Evolutionary conservation across 2,113 vertebrate species (phyloP).

Genomic region (Paraplagusia blochii): DNA sequence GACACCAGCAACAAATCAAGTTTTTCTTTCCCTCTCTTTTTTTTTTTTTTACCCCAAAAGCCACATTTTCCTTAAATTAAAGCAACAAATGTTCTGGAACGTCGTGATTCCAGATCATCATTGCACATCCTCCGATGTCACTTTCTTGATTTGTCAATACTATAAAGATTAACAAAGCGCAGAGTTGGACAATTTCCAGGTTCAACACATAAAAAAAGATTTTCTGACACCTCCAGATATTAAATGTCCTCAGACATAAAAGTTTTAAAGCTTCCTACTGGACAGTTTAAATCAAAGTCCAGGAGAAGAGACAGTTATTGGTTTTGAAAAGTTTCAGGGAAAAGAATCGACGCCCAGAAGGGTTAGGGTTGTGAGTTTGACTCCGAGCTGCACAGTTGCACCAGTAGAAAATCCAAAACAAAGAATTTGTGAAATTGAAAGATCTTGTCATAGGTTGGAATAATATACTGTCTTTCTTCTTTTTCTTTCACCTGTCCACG

Average conservation of each 20-base stretch:
- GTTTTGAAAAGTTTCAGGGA: too few species aligned
- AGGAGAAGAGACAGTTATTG: neutral
- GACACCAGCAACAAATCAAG: too few species aligned
- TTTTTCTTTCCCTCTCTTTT: too few species aligned
- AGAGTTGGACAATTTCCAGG: constrained; percentile 8
- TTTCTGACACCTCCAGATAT: neutral
- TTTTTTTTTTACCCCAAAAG: constrained; percentile 1
- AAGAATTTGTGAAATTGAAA: too few species aligned
- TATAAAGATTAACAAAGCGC: neutral
- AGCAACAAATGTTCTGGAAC: neutral
- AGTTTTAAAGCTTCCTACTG: neutral
- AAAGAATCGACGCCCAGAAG: too few species aligned
- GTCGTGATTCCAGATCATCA: constrained; percentile 18
- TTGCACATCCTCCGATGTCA: neutral
- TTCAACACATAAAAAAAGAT: constrained; percentile 3
- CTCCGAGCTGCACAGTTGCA: too few species aligned
- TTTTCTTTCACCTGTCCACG: too few species aligned
- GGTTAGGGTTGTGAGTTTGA: too few species aligned
- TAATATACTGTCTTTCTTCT: too few species aligned
- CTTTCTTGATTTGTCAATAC: constrained; percentile 5
- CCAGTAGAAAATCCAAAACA: too few species aligned
- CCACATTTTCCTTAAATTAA: neutral
- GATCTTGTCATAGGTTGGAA: too few species aligned
- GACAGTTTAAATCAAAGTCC: constrained; percentile 4
- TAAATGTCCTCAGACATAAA: constrained; percentile 23